Base-by-base conservation (phyloP, 2,113 vertebrate species). In the Gallinago paraguaiae region DNA sequence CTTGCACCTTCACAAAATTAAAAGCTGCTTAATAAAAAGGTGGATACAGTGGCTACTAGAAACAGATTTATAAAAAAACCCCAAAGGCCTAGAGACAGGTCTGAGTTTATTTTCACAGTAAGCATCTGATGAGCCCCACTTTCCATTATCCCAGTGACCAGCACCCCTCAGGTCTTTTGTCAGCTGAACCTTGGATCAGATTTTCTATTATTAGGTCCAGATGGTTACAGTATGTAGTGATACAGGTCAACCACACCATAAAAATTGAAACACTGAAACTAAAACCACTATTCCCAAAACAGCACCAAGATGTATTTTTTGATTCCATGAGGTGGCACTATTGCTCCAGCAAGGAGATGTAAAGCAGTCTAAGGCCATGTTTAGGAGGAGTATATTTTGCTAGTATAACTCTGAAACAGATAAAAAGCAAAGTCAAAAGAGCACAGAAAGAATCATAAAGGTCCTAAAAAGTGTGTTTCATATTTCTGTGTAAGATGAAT, bases 291-390 rank as follows among this genome's bases (percentile, higher is more conserved):
- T 33, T 81, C 22, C 46, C 63, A n/a, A 68, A 82, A 61, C n/a
- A 90, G 35, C 46, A 63, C 24, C 7, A 17, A 61, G 43, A 5
- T n/a, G 6, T 57, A 30, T 15, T 61, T 60, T 77, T 57, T 46
- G 39, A 0, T 72, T 90, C 92, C 95, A 7, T 57, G 27, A 93
- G 96, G 92, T 86, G 95, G 96, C 96, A 91, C 81, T 90, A 18
- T 89, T 80, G 70, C 84, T 86, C 75, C 79, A 84, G 60, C 31
- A 75, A 67, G 20, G 13, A 65, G 22, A 51, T 20, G 72, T 51
- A 33, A 57, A 69, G 35, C 28, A 17, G 13, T 15, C 53, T 4
- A 57, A 23, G 23, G n/a, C 33, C 33, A 43, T 20, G 59, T 54
- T 50, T 13, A 48, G 39, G 41, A 64, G 5, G 13, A 61, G 30